Evolutionary conservation across 2,888 invertebrate species (phyloP), one percentile per base, ranked within the genome.

Genomic region (Pseudococcus viburni): DNA sequence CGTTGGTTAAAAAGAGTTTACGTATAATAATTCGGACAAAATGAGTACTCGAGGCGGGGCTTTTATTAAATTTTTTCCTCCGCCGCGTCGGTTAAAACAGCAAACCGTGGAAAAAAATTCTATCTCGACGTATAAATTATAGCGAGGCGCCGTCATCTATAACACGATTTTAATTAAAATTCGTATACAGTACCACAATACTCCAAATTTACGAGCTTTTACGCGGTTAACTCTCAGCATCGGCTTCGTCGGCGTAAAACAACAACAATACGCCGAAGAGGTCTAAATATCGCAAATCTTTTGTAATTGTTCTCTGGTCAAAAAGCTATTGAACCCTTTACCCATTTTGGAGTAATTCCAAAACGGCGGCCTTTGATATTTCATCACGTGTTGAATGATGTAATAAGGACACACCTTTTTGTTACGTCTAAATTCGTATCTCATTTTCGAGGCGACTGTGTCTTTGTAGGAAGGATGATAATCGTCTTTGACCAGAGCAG

Each of bases 361-460:
- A 59, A 85, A 85, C 11, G 85, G 85, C 2, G 85, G 85, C 11
- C 64, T 85, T 64, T 85, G 55, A 55, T 85, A 85, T 64, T 85
- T 85, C 59, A 85, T 55, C 85, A 85, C 85, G 19, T 85, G 85
- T 39, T 85, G 51, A 26, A 85, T 19, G 39, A 85, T 26, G 33
- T 64, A 64, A 19, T 19, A 12, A 26, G 85, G 85, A 22, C 51
- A 85, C 8, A 85, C 39, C 6, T 55, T 55, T 42, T 64, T 85
- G 33, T 85, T 55, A 7, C 85, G 26, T 55, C 64, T 55, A 15
- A 59, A 85, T 55, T 85, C 51, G 64, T 85, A 85, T 19, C 85
- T 55, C 39, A 85, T 17, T 55, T n/a, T 55, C 12, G 85, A 59
- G 8, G 85, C 26, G 0, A 85, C 33, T 17, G 85, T 85, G 15